Percentiles rank a stretch among this genome's conserved stretches.
Evolutionary conservation across 2,888 invertebrate genomes (phyloP).

Genomic region (Danaus chrysippus): DNA sequence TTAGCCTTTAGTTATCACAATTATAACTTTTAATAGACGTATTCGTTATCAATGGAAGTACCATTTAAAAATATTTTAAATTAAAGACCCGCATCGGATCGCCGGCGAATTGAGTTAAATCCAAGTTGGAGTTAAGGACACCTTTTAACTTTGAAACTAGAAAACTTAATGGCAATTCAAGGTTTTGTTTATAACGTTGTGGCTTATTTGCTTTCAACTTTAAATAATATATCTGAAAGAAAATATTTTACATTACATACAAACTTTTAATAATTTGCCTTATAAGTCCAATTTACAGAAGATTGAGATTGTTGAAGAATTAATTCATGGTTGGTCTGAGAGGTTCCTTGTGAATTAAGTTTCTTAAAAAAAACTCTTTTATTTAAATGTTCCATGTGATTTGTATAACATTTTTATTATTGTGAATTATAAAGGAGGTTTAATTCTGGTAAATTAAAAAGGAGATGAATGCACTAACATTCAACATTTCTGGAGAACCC

Average conservation of each 20-base stretch:
- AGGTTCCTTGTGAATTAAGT: conserved; percentile 44
- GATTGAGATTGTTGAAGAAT: conserved; percentile 38
- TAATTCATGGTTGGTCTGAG: conserved; percentile 62
- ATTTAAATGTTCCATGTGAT: background rate
- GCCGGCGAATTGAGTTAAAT: conserved; percentile 11
- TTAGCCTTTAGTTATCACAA: background rate
- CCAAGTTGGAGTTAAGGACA: conserved; percentile 10
- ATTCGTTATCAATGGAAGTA: background rate
- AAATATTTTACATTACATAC: background rate
- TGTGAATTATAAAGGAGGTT: too few species aligned
- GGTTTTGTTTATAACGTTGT: conserved; percentile 8
- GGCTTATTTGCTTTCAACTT: conserved; percentile 11
- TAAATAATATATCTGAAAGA: conserved; percentile 4
- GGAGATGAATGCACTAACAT: conserved; percentile 6
- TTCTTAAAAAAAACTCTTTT: background rate
- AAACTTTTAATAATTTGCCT: background rate
- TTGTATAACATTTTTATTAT: background rate
- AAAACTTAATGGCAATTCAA: conserved; percentile 3
- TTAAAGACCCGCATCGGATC: conserved; percentile 4
- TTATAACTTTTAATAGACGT: background rate
- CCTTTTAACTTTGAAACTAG: conserved; percentile 18
- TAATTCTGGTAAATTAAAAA: conserved; percentile 18
- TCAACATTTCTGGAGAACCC: conserved; percentile 1
- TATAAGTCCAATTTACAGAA: background rate
- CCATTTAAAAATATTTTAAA: background rate